These are phyloP conservation scores for Petrolisthes manimaculis DNA, from an alignment of 2,888 invertebrate species.

Conservation along the genomic window DNA sequence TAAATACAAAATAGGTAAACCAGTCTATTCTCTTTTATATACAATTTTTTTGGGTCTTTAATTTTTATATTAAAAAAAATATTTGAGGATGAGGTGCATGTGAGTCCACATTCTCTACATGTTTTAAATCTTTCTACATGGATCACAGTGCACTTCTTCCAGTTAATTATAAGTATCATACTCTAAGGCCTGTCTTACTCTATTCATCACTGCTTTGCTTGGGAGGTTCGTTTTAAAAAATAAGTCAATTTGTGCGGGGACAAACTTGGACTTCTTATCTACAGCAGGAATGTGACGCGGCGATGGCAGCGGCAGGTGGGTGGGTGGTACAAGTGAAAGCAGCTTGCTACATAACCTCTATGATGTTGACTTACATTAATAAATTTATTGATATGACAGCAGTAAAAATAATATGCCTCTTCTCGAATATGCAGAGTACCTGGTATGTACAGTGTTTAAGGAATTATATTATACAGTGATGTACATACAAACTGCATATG, in stretches of 20 bases:
- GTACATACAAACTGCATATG: constrained; percentile 50
- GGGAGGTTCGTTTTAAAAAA: constrained; percentile 5
- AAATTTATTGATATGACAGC: constrained; percentile 39
- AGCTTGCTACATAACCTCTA: constrained; percentile 33
- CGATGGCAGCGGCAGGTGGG: not conserved
- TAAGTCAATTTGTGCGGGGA: constrained; percentile 46
- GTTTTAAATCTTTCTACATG: constrained; percentile 4
- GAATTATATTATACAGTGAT: constrained; percentile 38
- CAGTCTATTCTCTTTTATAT: not conserved
- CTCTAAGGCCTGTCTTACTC: not conserved
- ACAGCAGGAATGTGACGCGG: constrained; percentile 48
- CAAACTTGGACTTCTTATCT: constrained; percentile 36
- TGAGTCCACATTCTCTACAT: not conserved
- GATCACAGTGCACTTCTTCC: not conserved
- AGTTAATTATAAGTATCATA: constrained; percentile 1
- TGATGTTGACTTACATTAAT: not conserved
- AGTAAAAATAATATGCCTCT: constrained; percentile 50
- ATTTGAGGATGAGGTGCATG: not conserved
- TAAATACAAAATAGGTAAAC: not conserved
- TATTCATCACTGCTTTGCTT: constrained; percentile 1
- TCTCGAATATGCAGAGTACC: constrained; percentile 44
- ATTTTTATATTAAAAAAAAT: not conserved
- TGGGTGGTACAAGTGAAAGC: constrained; percentile 22
- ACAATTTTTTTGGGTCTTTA: not conserved
- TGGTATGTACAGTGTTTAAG: constrained; percentile 37